These are phyloP conservation scores for Gerris lacustris DNA, from an alignment of 2,888 invertebrate genomes.

Conservation along the genomic window DNA sequence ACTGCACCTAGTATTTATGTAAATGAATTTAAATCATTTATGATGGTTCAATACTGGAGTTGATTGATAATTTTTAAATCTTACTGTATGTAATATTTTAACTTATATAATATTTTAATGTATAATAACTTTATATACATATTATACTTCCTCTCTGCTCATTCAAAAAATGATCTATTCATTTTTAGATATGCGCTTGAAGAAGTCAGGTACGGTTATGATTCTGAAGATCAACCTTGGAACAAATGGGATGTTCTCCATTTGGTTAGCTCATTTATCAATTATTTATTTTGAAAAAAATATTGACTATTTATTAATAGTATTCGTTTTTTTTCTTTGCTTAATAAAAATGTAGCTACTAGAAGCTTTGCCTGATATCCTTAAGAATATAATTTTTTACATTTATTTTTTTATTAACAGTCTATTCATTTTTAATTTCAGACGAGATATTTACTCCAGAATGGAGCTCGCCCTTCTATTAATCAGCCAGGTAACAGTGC, in stretches of 20 bases:
- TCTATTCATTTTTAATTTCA: constrained; percentile 12
- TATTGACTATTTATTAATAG: constrained; percentile 9
- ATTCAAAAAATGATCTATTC: not conserved
- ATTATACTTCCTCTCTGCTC: too few relatives aligned
- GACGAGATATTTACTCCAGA: constrained; percentile 45
- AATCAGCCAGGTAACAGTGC: constrained; percentile 58
- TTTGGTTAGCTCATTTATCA: constrained; percentile 39
- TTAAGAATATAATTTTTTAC: too few relatives aligned
- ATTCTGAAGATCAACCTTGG: constrained; percentile 45
- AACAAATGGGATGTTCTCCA: constrained; percentile 63
- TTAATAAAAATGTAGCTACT: too few relatives aligned
- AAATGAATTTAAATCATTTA: too few relatives aligned
- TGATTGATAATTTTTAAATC: too few relatives aligned
- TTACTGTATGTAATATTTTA: too few relatives aligned
- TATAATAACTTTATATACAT: too few relatives aligned
- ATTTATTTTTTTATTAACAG: too few relatives aligned
- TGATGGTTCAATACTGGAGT: too few relatives aligned
- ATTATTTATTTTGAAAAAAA: constrained; percentile 5
- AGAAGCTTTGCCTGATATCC: too few relatives aligned
- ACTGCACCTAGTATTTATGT: too few relatives aligned
- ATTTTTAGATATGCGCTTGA: constrained; percentile 49
- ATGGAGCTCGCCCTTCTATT: constrained; percentile 53
- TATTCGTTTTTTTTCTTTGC: not conserved
- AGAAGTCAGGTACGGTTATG: constrained; percentile 53
- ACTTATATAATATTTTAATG: too few relatives aligned